Evolutionary conservation across 1,140 invertebrate genomes (phyloP).

Genomic region (Proctacanthus coquilletti): DNA sequence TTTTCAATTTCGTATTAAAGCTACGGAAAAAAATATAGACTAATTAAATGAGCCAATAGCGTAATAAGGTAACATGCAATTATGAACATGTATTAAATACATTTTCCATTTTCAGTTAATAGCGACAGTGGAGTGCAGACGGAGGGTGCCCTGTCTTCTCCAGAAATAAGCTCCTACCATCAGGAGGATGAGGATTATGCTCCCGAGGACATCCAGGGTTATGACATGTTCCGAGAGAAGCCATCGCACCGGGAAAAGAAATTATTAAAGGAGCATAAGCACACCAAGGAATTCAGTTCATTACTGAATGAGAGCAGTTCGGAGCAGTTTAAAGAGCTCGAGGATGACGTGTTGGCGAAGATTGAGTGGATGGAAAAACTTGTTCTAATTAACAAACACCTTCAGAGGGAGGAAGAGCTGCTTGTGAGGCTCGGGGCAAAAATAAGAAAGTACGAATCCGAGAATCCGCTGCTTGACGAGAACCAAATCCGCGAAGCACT

Average conservation of each 20-base stretch:
- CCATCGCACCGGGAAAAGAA: conserved; percentile 4
- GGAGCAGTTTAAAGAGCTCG: not conserved
- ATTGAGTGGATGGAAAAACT: conserved; percentile 52
- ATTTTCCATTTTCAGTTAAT: not conserved
- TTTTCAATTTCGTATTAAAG: no score
- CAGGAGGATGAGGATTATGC: conserved; percentile 30
- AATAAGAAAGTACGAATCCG: conserved; percentile 45
- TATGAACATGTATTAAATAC: no score
- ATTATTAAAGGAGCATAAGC: conserved; percentile 3
- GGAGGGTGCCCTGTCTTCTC: conserved; percentile 30
- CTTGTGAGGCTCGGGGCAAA: conserved; percentile 47
- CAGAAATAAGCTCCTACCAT: conserved; percentile 33
- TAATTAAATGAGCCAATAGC: no score
- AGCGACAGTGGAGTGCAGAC: conserved; percentile 6
- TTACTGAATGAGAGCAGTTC: not conserved
- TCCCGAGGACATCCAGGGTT: conserved; percentile 7
- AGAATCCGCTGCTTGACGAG: conserved; percentile 37
- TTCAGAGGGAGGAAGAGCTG: conserved; percentile 52
- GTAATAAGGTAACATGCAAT: no score
- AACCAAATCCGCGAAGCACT: conserved; percentile 30
- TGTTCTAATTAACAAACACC: conserved; percentile 49
- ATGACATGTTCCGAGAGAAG: not conserved
- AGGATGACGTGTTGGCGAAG: conserved; percentile 30
- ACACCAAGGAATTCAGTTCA: conserved; percentile 3
- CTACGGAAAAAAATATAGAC: no score